Percentiles rank a stretch among this genome's conserved stretches.
Evolutionary conservation across 2,113 vertebrate genomes (phyloP).

Genomic region (Syrrhaptes paradoxus): DNA sequence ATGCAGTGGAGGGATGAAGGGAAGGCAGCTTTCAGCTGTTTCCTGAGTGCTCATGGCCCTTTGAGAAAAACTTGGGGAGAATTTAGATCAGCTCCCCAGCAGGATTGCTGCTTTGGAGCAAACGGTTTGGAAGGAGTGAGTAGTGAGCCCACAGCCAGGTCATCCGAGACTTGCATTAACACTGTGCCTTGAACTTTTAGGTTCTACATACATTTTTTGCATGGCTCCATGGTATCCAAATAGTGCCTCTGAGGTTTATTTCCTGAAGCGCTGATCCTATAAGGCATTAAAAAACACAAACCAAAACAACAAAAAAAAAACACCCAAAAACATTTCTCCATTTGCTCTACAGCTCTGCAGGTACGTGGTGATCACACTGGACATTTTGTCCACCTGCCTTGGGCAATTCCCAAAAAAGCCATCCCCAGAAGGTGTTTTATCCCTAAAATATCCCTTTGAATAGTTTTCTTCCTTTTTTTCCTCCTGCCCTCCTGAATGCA

Average conservation of each 20-base stretch:
- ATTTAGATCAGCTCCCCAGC: neutral
- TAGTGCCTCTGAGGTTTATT: neutral
- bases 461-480: neutral
- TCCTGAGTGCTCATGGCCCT: neutral
- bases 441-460: neutral
- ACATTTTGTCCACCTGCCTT: neutral
- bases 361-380: neutral
- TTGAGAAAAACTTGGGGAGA: neutral
- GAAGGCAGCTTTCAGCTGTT: neutral
- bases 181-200: neutral
- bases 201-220: neutral
- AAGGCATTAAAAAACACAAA: neutral
- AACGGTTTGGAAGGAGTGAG: neutral
- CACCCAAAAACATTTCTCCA: fast-evolving
- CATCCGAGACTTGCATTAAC: neutral
- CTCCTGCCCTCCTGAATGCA: neutral
- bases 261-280: neutral
- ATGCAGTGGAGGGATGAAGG: neutral
- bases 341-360: neutral
- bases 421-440: neutral
- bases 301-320: neutral
- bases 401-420: neutral
- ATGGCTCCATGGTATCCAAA: neutral
- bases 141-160: neutral
- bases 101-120: neutral